Evolutionary conservation across 2,888 invertebrate species (phyloP), one percentile per base, ranked within the genome.

Genomic region (Schizotus pectinicornis): DNA sequence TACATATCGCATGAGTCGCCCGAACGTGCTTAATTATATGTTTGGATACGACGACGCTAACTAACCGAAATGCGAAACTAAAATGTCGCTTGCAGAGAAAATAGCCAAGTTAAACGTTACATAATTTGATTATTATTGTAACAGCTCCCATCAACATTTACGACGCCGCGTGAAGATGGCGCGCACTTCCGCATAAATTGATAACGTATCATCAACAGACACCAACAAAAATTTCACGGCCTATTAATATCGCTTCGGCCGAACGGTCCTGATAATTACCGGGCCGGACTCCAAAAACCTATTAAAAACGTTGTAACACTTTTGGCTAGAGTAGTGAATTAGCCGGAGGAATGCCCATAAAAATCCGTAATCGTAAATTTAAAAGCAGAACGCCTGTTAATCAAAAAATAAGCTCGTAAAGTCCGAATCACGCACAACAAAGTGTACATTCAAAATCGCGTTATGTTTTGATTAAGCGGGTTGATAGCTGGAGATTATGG

Each of bases 1-100:
- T 75, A 74, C 75, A 76, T 76, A 75, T 73, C 72, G 74, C 74
- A 74, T 74, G 71, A 72, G 69, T 69, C 63, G 65, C 65, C 68
- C 52, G 71, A 70, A 75, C 74, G 75, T 74, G 76, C 74, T 64
- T 71, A 71, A 71, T 71, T 66, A 61, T 66, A 60, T 52, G 56
- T 55, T 59, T 48, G 45, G 49, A 33, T 13, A 32, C 35, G 32
- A 35, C 36, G 51, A 22, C 22, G 30, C 35, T 48, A 46, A 43
- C 55, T 36, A 36, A 30, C 49, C 49, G 37, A 50, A 54, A 56
- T 50, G 45, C 37, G 50, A 56, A 50, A 41, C 37, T 34, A 46
- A 39, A 39, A 39, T 22, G 22, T 5, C 22, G 39, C 39, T 3
- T 37, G 37, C 30, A 36, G 9, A 7, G 7, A 9, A 37, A 36